Conservation (phyloP, 2,888 invertebrate genomes). For the Theristus sp. region DNA sequence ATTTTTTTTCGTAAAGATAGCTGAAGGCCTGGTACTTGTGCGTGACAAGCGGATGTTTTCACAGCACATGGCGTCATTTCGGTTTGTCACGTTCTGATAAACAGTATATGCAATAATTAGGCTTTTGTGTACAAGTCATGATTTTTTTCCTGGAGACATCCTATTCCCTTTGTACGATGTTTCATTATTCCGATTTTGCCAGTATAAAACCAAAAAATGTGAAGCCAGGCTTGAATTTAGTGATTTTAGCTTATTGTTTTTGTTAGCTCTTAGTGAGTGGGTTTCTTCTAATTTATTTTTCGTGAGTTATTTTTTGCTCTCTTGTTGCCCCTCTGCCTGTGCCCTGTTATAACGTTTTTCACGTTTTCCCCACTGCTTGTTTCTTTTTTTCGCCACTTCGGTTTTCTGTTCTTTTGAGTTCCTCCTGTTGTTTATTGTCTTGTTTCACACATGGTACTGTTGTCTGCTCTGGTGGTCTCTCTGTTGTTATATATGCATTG, state of each 20-base stretch:
- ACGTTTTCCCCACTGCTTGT: background rate
- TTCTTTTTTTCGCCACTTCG: background rate
- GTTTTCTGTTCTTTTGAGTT: background rate
- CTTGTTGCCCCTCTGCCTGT: background rate
- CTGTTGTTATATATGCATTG: no score
- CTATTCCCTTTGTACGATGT: background rate
- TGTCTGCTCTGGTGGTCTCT: no score
- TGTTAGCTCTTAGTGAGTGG: background rate
- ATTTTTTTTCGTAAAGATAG: no score
- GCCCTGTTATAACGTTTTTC: background rate
- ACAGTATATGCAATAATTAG: no score
- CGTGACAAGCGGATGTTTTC: no score
- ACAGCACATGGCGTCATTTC: no score
- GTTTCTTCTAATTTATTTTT: background rate
- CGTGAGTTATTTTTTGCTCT: background rate
- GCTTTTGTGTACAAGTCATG: no score
- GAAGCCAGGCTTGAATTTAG: background rate
- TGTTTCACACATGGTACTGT: no score
- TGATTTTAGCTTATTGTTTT: background rate
- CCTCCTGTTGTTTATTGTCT: no score
- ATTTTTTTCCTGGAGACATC: no score
- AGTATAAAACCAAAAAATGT: background rate
- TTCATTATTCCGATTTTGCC: background rate
- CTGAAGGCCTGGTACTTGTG: no score
- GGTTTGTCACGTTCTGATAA: no score